Percentiles rank a stretch among this genome's conserved stretches.
phyloP scores from a whole-genome alignment of 2,113 vertebrate species.

The Oryzias javanicus region DNA sequence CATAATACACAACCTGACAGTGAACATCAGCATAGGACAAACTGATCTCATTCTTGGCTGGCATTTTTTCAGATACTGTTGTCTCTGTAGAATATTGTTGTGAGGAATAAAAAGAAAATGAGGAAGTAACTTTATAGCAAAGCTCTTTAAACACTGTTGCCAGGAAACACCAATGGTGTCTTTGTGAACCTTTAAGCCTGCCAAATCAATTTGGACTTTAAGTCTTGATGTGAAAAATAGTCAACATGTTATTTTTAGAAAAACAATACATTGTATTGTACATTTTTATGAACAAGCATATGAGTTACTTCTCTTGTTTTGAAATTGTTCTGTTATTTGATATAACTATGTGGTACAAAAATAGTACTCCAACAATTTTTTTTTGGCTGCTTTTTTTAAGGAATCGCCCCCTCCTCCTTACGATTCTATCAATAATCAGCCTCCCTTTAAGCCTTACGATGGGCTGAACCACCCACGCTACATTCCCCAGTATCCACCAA shows the following conservation, averaged over 20 bases:
- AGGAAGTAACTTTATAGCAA: slow-evolving; percentile 19
- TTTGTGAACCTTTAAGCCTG: slow-evolving; percentile 14
- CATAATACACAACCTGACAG: too few relatives aligned
- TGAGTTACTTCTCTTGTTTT: not conserved
- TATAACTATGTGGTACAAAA: not conserved
- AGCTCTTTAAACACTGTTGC: slow-evolving; percentile 21
- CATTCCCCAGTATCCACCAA: slow-evolving; percentile 52
- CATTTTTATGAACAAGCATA: not conserved
- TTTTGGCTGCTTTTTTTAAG: slow-evolving; percentile 22
- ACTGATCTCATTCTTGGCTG: too few relatives aligned
- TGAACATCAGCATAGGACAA: too few relatives aligned
- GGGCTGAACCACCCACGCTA: slow-evolving; percentile 56
- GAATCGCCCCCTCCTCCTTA: slow-evolving; percentile 65
- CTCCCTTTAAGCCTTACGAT: slow-evolving; percentile 52
- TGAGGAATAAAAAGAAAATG: slow-evolving; percentile 1
- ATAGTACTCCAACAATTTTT: not conserved
- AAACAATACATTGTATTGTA: slow-evolving; percentile 14
- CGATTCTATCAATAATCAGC: slow-evolving; percentile 51
- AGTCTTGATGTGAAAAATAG: slow-evolving; percentile 6
- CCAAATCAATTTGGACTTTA: slow-evolving; percentile 16
- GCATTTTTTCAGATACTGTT: too few relatives aligned
- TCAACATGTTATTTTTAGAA: not conserved
- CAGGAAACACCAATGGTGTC: slow-evolving; percentile 6
- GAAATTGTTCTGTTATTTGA: too few relatives aligned
- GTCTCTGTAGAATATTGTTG: too few relatives aligned